Conservation (phyloP, 2,113 vertebrate genomes). For the Leptocoma aspasia region DNA sequence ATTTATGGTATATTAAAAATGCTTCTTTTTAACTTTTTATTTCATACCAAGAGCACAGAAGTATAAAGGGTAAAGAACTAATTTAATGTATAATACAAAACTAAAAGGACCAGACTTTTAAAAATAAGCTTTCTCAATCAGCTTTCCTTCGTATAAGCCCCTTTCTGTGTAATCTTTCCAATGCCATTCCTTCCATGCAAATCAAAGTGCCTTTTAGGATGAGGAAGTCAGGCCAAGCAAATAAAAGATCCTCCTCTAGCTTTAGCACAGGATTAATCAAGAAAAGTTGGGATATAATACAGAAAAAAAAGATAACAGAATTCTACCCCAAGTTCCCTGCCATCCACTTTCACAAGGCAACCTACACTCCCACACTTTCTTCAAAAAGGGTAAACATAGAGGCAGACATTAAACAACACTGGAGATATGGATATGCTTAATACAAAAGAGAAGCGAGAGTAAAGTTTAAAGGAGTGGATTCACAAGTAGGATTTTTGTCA, state of each 20-base stretch:
- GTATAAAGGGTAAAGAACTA: neutral
- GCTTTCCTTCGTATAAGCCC: constrained; percentile 22
- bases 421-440: neutral
- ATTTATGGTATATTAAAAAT: neutral
- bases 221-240: neutral
- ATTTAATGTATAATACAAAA: neutral
- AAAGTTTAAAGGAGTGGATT: neutral
- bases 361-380: neutral
- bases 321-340: neutral
- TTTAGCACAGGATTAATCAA: constrained; percentile 4
- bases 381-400: neutral
- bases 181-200: constrained; percentile 12
- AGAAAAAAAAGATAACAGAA: neutral
- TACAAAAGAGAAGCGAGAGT: neutral
- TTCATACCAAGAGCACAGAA: neutral
- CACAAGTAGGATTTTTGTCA: neutral
- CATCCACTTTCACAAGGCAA: neutral
- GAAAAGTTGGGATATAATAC: neutral
- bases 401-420: neutral
- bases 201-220: constrained; percentile 24
- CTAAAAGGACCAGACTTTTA: neutral
- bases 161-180: constrained; percentile 30
- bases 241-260: neutral
- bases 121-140: constrained; percentile 7
- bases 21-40: neutral